phyloP scores from a whole-genome alignment of 2,113 vertebrate species.

The Drymodes brunneopygia region DNA sequence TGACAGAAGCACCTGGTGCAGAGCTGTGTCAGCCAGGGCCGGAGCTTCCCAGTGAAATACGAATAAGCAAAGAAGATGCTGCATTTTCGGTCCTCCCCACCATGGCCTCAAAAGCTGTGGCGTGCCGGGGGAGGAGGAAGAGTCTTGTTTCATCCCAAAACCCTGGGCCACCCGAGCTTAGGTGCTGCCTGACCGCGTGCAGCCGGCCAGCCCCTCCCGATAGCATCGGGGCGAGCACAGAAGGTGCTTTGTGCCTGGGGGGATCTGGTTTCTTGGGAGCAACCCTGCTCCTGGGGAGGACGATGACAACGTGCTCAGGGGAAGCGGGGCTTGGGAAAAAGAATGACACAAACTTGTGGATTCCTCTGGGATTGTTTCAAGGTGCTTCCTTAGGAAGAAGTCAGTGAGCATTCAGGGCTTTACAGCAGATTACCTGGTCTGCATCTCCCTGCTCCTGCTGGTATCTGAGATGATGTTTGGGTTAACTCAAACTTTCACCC shows the following conservation, averaged over 20 bases:
- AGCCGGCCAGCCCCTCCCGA: conserved; percentile 41
- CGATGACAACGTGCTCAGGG: conserved; percentile 17
- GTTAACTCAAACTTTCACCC: background rate
- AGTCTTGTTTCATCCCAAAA: conserved; percentile 61
- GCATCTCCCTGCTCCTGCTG: background rate
- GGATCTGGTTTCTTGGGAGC: conserved; percentile 73
- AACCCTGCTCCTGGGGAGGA: conserved; percentile 39
- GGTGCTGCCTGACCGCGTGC: conserved; percentile 51
- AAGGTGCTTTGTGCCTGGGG: conserved; percentile 65
- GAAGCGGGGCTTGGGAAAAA: background rate
- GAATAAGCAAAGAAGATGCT: conserved; percentile 7
- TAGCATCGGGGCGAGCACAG: conserved; percentile 64
- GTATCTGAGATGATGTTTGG: background rate
- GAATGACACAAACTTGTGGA: conserved; percentile 33
- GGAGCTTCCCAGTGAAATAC: background rate
- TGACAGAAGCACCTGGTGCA: background rate
- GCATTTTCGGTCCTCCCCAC: background rate
- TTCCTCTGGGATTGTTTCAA: conserved; percentile 14
- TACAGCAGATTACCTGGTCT: background rate
- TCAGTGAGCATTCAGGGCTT: background rate
- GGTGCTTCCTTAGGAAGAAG: conserved; percentile 17
- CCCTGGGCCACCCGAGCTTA: conserved; percentile 70
- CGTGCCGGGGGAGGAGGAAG: background rate
- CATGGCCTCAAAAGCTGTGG: conserved; percentile 41
- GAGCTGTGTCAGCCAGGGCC: background rate